These are phyloP conservation scores for Phanerotoma sp. DNA, from an alignment of 2,888 invertebrate species.

Conservation along the genomic window DNA sequence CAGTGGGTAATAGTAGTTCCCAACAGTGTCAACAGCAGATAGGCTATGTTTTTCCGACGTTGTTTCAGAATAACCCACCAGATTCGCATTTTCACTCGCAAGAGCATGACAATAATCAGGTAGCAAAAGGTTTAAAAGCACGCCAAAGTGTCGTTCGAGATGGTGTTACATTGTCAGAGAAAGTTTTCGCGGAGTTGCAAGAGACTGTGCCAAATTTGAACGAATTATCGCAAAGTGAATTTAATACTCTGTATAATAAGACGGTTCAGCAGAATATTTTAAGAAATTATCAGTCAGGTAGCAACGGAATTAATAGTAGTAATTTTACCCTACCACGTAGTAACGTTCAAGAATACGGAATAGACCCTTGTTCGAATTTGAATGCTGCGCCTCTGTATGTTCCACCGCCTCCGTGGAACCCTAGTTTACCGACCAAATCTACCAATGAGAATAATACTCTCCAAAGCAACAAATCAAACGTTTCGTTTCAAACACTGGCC, in stretches of 20 bases:
- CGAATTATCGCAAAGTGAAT: conserved; percentile 54
- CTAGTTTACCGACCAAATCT: too few relatives aligned
- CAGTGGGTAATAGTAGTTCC: too few relatives aligned
- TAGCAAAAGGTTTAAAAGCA: conserved; percentile 26
- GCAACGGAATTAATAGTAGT: conserved; percentile 7
- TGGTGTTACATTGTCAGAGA: conserved; percentile 46
- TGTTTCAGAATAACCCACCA: too few relatives aligned
- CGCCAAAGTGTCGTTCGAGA: conserved; percentile 35
- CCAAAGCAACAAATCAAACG: conserved; percentile 35
- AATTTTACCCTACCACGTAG: conserved; percentile 43
- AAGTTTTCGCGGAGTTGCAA: conserved; percentile 53
- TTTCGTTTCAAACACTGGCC: too few relatives aligned
- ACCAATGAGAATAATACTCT: conserved; percentile 50
- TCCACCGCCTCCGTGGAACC: conserved; percentile 46
- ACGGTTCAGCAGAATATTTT: conserved; percentile 54
- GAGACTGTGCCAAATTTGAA: conserved; percentile 54
- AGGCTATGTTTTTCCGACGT: conserved; percentile 26
- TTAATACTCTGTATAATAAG: conserved; percentile 55
- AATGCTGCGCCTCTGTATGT: conserved; percentile 54
- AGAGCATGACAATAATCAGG: conserved; percentile 45
- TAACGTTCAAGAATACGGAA: conserved; percentile 35
- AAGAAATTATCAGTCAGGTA: conserved; percentile 46
- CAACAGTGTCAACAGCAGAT: too few relatives aligned
- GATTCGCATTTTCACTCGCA: conserved; percentile 39
- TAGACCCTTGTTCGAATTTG: conserved; percentile 48